phyloP scores from a whole-genome alignment of 2,888 invertebrate genomes.

The Chrysolina americana region DNA sequence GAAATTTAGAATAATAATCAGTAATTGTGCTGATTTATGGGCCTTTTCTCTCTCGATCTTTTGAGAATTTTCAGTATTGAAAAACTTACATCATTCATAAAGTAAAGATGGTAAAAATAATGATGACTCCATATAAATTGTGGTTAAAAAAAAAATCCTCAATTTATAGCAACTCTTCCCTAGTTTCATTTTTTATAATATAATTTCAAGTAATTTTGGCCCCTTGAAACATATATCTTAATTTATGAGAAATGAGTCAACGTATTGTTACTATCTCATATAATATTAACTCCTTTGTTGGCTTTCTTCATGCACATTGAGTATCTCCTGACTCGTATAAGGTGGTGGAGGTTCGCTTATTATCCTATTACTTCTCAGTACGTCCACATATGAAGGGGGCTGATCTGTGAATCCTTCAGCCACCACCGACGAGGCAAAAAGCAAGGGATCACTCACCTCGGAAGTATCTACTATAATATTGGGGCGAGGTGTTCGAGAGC shows the following conservation, averaged over 20 bases:
- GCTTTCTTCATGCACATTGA: slow-evolving; percentile 52
- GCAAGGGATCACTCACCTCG: slow-evolving; percentile 62
- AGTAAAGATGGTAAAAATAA: too few relatives aligned
- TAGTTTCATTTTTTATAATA: too few relatives aligned
- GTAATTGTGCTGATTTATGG: too few relatives aligned
- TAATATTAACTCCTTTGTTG: slow-evolving; percentile 43
- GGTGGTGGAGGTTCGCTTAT: slow-evolving; percentile 70
- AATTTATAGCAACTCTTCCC: too few relatives aligned
- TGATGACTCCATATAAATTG: too few relatives aligned
- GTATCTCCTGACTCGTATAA: slow-evolving; percentile 65
- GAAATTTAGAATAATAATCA: too few relatives aligned
- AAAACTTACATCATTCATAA: too few relatives aligned
- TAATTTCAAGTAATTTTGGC: neutral
- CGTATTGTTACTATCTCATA: neutral
- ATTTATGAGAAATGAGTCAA: slow-evolving; percentile 6
- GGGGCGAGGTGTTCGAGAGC: slow-evolving; percentile 52
- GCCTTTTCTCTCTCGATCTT: too few relatives aligned
- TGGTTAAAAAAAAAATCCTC: too few relatives aligned
- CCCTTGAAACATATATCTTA: neutral
- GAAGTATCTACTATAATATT: slow-evolving; percentile 57
- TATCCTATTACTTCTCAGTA: slow-evolving; percentile 54
- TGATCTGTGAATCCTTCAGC: slow-evolving; percentile 57
- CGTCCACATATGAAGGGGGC: slow-evolving; percentile 65
- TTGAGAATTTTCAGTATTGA: too few relatives aligned
- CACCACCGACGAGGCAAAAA: slow-evolving; percentile 53